phyloP scores from a whole-genome alignment of 2,888 invertebrate species.

The Pristionchus maxplancki region DNA sequence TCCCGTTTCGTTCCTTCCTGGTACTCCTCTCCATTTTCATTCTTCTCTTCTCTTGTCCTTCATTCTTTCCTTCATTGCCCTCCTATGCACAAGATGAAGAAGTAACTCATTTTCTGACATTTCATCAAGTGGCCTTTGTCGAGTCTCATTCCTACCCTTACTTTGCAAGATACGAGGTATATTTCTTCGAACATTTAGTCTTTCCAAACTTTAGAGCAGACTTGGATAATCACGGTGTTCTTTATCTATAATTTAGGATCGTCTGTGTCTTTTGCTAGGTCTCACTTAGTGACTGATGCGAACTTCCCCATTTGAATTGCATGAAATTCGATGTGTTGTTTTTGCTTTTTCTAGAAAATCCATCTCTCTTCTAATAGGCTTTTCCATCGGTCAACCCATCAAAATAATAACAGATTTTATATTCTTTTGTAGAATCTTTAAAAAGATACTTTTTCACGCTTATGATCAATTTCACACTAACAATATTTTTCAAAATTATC shows the following conservation, averaged over 20 bases:
- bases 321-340: background rate
- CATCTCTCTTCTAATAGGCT: background rate
- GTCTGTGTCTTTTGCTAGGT: background rate
- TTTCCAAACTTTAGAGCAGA: background rate
- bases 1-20: conserved; percentile 15
- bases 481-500: background rate
- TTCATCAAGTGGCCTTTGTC: conserved; percentile 58
- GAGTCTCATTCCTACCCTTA: conserved; percentile 78
- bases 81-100: conserved; percentile 70
- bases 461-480: background rate
- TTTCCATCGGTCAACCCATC: background rate
- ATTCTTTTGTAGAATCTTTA: conserved; percentile 40
- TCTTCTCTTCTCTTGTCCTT: conserved; percentile 41
- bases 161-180: conserved; percentile 69
- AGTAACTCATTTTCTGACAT: conserved; percentile 74
- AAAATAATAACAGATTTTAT: conserved; percentile 47
- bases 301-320: conserved; percentile 61
- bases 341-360: background rate
- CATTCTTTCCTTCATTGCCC: conserved; percentile 10
- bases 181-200: background rate
- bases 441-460: background rate
- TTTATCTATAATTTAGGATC: background rate
- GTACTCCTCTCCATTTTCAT: background rate
- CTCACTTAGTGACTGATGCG: background rate
- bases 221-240: conserved; percentile 75